phyloP scores from a whole-genome alignment of 2,888 invertebrate genomes.

The Heliconius ismenius region DNA sequence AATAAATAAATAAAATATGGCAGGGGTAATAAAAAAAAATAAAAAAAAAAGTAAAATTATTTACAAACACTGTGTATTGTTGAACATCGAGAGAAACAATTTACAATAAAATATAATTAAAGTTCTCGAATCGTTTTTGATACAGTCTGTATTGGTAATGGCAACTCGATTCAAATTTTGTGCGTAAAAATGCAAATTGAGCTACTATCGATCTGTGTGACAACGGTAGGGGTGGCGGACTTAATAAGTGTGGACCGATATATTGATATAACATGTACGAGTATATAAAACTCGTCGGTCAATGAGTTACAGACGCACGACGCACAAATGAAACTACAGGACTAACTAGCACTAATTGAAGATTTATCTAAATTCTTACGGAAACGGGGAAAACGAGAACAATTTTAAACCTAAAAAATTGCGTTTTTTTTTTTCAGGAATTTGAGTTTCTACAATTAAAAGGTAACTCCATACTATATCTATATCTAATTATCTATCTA shows the following conservation, averaged over 20 bases:
- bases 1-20: too few species aligned
- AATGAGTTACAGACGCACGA: not conserved
- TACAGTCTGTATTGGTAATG: constrained; percentile 6
- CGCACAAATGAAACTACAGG: not conserved
- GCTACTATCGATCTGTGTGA: constrained; percentile 10
- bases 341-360: too few species aligned
- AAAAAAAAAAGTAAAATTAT: not conserved
- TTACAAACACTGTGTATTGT: not conserved
- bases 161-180: constrained; percentile 2
- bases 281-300: not conserved
- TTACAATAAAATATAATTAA: constrained; percentile 13
- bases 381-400: too few species aligned
- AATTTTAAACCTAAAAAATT: too few species aligned
- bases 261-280: not conserved
- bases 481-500: not conserved
- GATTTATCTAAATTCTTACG: too few species aligned
- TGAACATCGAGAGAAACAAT: not conserved
- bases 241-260: not conserved
- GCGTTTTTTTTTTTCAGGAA: too few species aligned
- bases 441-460: too few species aligned
- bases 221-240: not conserved
- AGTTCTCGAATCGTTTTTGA: constrained; percentile 6
- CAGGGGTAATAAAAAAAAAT: too few species aligned
- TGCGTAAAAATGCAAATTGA: constrained; percentile 18
- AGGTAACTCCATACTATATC: not conserved